Conservation (phyloP, 2,888 invertebrate genomes). For the Diaperis boleti region DNA sequence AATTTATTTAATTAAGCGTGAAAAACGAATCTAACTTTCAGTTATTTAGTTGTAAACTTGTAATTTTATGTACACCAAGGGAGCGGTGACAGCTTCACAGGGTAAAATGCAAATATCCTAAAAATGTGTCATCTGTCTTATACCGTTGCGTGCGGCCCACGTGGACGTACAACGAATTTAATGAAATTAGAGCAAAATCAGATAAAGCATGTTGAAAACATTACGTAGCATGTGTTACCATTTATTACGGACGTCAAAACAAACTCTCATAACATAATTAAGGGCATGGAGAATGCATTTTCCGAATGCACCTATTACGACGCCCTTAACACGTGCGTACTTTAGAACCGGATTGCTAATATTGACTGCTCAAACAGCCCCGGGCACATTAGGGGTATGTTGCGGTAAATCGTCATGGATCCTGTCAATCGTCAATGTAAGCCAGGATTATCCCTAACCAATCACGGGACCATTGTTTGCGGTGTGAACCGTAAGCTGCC, state of each 20-base stretch:
- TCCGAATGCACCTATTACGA: conserved; percentile 9
- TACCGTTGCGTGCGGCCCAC: conserved; percentile 38
- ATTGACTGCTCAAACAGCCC: conserved; percentile 39
- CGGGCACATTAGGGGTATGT: conserved; percentile 28
- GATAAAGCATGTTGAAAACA: conserved; percentile 52
- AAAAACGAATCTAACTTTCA: conserved; percentile 11
- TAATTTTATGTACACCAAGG: conserved; percentile 51
- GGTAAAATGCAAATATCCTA: conserved; percentile 46
- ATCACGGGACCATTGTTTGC: conserved; percentile 66
- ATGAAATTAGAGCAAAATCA: conserved; percentile 51
- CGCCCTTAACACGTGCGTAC: conserved; percentile 17
- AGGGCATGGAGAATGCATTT: conserved; percentile 14
- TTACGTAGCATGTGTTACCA: conserved; percentile 48
- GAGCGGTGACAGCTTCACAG: conserved; percentile 37
- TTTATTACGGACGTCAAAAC: conserved; percentile 49
- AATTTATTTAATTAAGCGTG: too few relatives aligned
- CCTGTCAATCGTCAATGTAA: conserved; percentile 64
- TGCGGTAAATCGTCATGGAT: conserved; percentile 51
- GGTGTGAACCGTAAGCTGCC: conserved; percentile 63
- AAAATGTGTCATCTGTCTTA: conserved; percentile 45
- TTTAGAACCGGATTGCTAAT: conserved; percentile 21
- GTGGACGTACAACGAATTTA: conserved; percentile 43
- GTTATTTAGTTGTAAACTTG: conserved; percentile 51
- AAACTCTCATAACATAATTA: conserved; percentile 39
- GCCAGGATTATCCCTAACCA: conserved; percentile 66